Base-by-base conservation (phyloP, 2,888 invertebrate species). In the Limnephilus marmoratus region DNA sequence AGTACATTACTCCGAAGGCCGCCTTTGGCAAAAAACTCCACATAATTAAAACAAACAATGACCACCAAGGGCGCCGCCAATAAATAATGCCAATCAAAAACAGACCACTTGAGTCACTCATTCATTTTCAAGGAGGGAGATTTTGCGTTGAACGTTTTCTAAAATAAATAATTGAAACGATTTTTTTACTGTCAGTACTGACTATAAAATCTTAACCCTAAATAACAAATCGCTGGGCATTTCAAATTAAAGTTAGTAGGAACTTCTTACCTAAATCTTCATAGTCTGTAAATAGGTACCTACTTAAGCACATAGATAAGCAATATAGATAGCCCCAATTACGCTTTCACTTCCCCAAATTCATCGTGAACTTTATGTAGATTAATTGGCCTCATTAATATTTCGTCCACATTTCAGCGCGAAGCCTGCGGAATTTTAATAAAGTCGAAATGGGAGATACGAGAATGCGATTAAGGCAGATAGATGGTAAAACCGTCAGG, bases 381-480 rank as follows among this genome's bases (percentile, higher is more conserved):
- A 68, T n/a, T 68, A 68, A 68, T 68, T 68, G 68, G 68, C 68
- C 68, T 68, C 68, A 68, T 68, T 68, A n/a, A 68, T 68, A 68
- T 68, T 68, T 68, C 68, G 68, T 68, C n/a, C 68, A 68, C 68
- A 68, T 68, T 68, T 68, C 68, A 68, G 24, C 68, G 68, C 68
- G 68, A 68, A 24, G 68, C n/a, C 24, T 68, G 2, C 68, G 68
- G 68, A 68, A 68, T 68, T 68, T 68, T 68, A 68, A 68, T 68
- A 68, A 68, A 68, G 24, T 24, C n/a, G 24, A 68, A 68, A 68
- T 68, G 68, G 68, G 68, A 24, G 68, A 68, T 68, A 68, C 68
- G 68, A 68, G 68, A 68, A 68, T 68, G 68, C 68, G 68, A 68
- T 68, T n/a, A 68, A 68, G 68, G 68, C 68, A 24, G 9, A 68